Base-by-base conservation (phyloP, 2,113 vertebrate genomes). In the Xiphias gladius region DNA sequence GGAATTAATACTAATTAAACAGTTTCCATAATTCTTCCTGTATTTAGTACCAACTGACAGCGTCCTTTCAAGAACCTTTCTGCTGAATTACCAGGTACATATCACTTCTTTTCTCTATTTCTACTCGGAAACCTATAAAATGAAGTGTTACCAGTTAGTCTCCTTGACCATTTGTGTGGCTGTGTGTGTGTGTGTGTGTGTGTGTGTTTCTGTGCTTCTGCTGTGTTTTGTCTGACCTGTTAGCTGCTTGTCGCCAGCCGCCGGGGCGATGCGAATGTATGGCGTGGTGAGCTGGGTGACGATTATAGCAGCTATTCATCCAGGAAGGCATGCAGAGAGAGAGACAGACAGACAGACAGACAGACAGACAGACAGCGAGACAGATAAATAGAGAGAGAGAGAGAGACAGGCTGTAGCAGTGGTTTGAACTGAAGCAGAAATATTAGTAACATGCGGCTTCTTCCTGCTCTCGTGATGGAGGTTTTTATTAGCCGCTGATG, bases 251-350 rank as follows among this genome's bases (percentile, higher is more conserved):
- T 99, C 97, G 87, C 98, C 98, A 92, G 97, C 96, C 41, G 97
- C 97, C 48, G 97, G 97, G 88, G 94, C 97, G 94, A 98, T 96
- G 95, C 97, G 96, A 94, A 98, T 95, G 95, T 99, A 97, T 94
- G 98, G 98, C 93, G 98, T 99, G 95, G 98, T 99, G 96, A 99
- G 98, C 97, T 99, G 98, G 93, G 97, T 98, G 96, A 97, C 94
- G 95, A 99, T 99, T 96, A 99, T 98, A 96, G 98, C 98, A 90
- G 98, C 98, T 99, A 96, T 95, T 88, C 80, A 10, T 86, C 69
- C 86, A 90, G 86, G 82, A 84, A 88, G 85, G 82, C 82, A 88
- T 82, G 87, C 79, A 90, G 84, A 89, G 52, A 89, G 74, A 88
- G 11, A 78, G 58, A 80, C 9, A 86, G 82, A 54, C 20, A 80